Base-by-base conservation (phyloP, 2,113 vertebrate species). In the Nymphicus hollandicus region DNA sequence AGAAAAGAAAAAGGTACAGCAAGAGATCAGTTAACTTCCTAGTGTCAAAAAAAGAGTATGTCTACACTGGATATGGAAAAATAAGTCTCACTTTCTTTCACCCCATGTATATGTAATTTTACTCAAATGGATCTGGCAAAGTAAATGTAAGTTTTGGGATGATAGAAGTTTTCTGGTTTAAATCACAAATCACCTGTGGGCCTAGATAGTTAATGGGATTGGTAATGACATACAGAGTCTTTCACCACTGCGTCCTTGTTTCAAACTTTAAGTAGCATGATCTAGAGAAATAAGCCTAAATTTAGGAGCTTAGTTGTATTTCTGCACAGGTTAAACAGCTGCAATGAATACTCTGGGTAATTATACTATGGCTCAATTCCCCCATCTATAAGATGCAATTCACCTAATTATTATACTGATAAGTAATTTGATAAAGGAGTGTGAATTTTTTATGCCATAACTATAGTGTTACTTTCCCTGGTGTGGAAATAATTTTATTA, bases 211-310 rank as follows among this genome's bases (percentile, higher is more conserved):
- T 80, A 66, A 58, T 12, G 16, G 89, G 93, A 96, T 93, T 94
- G 49, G 81, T 95, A 97, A 96, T 95, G 93, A 83, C 53, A 94
- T 93, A 97, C 94, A 96, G 95, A 97, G 93, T 89, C 66, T 94
- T 85, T 96, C 93, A 94, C 58, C 74, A 66, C 24, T 53, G 60
- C 13, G 27, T 63, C 46, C 29, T 61, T 8, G 3, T 46, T 80
- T 43, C 58, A 63, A 73, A 89, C n/a, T 60, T 82, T 71, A 69
- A 82, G 28, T 78, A 73, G 49, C 25, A 73, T 6, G 20, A 76
- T 69, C 44, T 72, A 49, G 41, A 88, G 27, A 93, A 91, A 70
- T 22, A 69, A 76, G 16, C 8, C 19, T 41, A 43, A 82, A 85
- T 80, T 88, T 28, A 80, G 43, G 46, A 43, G 25, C 24, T 85